Evolutionary conservation across 2,888 invertebrate species (phyloP).

Genomic region (Trichopoda pennipes): DNA sequence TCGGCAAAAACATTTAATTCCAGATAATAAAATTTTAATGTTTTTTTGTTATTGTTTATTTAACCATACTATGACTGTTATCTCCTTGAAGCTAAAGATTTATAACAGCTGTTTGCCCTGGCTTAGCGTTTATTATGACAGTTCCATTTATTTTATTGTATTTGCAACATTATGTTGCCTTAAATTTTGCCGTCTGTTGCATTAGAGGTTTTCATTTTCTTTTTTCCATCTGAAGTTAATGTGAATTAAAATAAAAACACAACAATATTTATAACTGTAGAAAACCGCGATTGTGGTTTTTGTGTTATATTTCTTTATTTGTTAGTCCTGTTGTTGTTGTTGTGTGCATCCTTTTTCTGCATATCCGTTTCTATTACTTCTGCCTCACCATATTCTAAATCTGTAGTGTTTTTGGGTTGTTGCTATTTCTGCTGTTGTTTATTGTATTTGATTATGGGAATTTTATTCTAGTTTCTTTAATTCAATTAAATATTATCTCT

Average conservation of each 20-base stretch:
- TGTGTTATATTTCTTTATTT: background rate
- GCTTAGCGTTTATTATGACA: slow-evolving; percentile 1
- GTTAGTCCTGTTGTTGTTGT: background rate
- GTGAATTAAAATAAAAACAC: slow-evolving; percentile 11
- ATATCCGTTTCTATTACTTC: slow-evolving; percentile 51
- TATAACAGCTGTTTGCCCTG: slow-evolving; percentile 2
- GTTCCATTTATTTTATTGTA: slow-evolving; percentile 7
- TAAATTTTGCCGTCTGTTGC: background rate
- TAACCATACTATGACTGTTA: background rate
- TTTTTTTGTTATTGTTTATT: too few relatives aligned
- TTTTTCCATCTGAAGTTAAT: slow-evolving; percentile 10
- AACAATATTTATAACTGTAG: background rate
- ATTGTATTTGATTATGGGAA: slow-evolving; percentile 44
- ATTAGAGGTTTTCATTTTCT: background rate
- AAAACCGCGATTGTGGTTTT: slow-evolving; percentile 32
- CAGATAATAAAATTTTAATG: too few relatives aligned
- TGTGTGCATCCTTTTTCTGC: slow-evolving; percentile 39
- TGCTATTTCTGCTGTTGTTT: slow-evolving; percentile 40
- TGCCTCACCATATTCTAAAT: background rate
- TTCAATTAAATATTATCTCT: slow-evolving; percentile 29
- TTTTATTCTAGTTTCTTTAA: slow-evolving; percentile 26
- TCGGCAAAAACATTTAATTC: too few relatives aligned
- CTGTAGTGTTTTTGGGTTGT: slow-evolving; percentile 16
- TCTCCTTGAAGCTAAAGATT: background rate
- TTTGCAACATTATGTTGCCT: slow-evolving; percentile 29